Evolutionary conservation across 2,888 invertebrate genomes (phyloP).

Genomic region (Subacronicta megacephala): DNA sequence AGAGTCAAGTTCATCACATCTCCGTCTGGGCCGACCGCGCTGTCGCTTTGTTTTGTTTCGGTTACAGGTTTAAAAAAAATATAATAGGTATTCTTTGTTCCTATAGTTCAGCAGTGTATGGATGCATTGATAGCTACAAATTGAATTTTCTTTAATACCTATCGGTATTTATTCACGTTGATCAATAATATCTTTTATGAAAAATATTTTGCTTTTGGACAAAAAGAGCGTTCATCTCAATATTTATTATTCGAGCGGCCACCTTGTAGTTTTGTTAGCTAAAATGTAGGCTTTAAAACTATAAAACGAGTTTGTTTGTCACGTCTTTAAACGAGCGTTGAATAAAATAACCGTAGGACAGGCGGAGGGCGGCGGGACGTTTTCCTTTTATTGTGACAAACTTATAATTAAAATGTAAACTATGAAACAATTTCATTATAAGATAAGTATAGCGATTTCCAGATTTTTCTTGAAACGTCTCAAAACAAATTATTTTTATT

Average conservation of each 20-base stretch:
- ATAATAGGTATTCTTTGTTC: too few species aligned
- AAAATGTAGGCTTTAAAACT: slow-evolving; percentile 30
- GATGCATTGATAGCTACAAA: too few species aligned
- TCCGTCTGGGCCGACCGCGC: too few species aligned
- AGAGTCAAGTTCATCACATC: too few species aligned
- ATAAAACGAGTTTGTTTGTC: slow-evolving; percentile 15
- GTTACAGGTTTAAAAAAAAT: too few species aligned
- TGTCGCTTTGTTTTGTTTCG: too few species aligned
- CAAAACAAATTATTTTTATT: too few species aligned
- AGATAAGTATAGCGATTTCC: background rate
- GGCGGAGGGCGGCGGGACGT: background rate
- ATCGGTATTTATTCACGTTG: background rate
- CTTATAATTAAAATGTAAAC: slow-evolving; percentile 26
- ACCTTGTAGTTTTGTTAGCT: slow-evolving; percentile 7
- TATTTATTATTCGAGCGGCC: slow-evolving; percentile 20
- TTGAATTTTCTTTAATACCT: too few species aligned
- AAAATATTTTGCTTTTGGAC: background rate
- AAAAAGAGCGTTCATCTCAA: slow-evolving; percentile 8
- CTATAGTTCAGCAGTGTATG: too few species aligned
- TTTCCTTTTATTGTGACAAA: slow-evolving; percentile 2
- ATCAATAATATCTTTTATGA: background rate
- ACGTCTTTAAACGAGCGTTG: slow-evolving; percentile 23
- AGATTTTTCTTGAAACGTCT: background rate
- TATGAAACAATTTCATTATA: background rate
- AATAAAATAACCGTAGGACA: slow-evolving; percentile 15